phyloP scores from a whole-genome alignment of 53 echinoderm and acorn worm genomes.

The Apostichopus leukothele region DNA sequence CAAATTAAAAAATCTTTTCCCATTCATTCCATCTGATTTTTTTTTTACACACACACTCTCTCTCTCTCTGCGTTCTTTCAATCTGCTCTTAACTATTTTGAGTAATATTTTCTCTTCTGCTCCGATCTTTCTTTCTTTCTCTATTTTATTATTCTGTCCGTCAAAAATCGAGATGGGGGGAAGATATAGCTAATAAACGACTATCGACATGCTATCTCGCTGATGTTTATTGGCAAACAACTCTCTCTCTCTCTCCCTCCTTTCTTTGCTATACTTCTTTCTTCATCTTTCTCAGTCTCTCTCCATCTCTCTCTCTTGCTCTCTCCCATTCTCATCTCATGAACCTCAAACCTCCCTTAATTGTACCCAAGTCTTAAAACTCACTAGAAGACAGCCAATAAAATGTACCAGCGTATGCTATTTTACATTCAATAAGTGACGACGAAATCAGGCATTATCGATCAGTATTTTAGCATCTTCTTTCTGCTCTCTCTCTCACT shows the following conservation, averaged over 20 bases:
- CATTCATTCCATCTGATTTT: conserved; percentile 35
- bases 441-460: conserved; percentile 21
- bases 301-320: neutral
- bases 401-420: conserved; percentile 33
- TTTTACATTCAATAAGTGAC: conserved; percentile 38
- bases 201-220: conserved; percentile 34
- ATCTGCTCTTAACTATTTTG: neutral
- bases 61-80: neutral
- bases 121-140: no score
- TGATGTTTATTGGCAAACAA: conserved; percentile 40
- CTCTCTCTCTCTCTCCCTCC: conserved; percentile 1
- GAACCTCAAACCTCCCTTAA: conserved; percentile 38
- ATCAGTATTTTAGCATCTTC: neutral
- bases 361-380: conserved; percentile 28
- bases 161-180: neutral
- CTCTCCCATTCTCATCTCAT: neutral
- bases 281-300: neutral
- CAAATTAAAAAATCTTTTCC: conserved; percentile 18
- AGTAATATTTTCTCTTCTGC: neutral
- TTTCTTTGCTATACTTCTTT: neutral
- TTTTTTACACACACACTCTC: neutral
- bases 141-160: no score
- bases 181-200: conserved; percentile 18
- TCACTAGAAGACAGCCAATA: conserved; percentile 21
- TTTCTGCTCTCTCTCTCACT: neutral